Conservation (phyloP, 1,140 invertebrate genomes). For the Zaprionus davidi region DNA sequence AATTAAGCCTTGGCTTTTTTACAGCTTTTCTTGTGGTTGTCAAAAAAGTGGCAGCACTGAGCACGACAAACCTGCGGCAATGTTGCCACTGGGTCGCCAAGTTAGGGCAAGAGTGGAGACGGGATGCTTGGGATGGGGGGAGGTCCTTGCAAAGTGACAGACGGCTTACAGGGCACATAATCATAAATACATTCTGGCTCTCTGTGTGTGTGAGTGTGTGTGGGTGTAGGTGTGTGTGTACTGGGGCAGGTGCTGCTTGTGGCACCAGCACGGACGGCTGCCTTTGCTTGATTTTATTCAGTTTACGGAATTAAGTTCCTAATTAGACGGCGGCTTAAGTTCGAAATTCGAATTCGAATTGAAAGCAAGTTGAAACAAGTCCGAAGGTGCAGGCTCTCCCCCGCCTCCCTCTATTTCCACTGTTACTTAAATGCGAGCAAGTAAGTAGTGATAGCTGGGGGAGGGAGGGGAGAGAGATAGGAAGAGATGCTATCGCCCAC, state of each 20-base stretch:
- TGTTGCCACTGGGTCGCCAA: neutral
- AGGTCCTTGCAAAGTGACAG: neutral
- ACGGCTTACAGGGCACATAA: slow-evolving; percentile 6
- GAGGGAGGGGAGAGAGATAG: neutral
- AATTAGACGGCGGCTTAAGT: neutral
- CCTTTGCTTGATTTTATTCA: neutral
- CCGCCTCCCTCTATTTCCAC: neutral
- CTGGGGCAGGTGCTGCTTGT: neutral
- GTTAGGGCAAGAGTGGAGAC: neutral
- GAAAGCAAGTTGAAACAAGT: neutral
- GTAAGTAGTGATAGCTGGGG: neutral
- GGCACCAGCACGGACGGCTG: neutral
- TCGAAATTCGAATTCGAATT: neutral
- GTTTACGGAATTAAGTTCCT: neutral
- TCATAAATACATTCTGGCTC: slow-evolving; percentile 1
- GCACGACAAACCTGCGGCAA: neutral
- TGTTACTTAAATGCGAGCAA: neutral
- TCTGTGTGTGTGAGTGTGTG: neutral
- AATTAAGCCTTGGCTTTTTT: too few species aligned
- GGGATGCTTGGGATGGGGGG: neutral
- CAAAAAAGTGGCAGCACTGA: slow-evolving; percentile 9
- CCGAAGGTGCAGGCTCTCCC: neutral
- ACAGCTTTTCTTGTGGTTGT: neutral
- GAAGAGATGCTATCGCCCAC: neutral
- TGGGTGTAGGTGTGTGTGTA: slow-evolving; percentile 9